A percentile compares a stretch with the other conserved stretches of the same genome.
These are phyloP conservation scores for Hyalella azteca DNA, from an alignment of 2,888 invertebrate species.

Conservation along the genomic window DNA sequence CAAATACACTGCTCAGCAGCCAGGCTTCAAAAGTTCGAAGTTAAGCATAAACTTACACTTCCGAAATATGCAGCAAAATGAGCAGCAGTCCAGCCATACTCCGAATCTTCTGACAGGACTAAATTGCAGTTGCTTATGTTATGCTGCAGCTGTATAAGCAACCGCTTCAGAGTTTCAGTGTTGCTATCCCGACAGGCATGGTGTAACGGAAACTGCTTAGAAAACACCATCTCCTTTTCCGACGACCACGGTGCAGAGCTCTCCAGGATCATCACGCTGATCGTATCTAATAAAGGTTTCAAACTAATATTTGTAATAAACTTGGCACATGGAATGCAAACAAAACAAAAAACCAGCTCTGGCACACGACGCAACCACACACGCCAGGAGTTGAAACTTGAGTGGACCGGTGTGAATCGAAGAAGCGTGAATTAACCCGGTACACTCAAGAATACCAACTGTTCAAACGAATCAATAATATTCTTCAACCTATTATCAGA, in stretches of 20 bases:
- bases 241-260: not conserved
- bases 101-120: not conserved
- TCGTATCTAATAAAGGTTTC: no score
- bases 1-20: no score
- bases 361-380: not conserved
- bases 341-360: not conserved
- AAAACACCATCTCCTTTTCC: not conserved
- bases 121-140: not conserved
- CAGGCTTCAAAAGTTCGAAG: no score
- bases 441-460: not conserved
- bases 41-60: conserved; percentile 9
- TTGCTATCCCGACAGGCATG: conserved; percentile 5
- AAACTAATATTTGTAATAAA: no score
- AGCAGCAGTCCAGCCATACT: conserved; percentile 16
- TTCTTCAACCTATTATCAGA: not conserved
- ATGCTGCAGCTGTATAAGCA: not conserved
- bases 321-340: no score
- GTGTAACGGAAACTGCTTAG: not conserved
- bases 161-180: not conserved
- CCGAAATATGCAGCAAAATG: conserved; percentile 15
- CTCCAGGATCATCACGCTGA: not conserved
- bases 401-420: conserved; percentile 1
- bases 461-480: not conserved
- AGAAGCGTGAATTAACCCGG: conserved; percentile 21
- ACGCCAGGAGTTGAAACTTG: not conserved